phyloP scores from a whole-genome alignment of 2,797 vertebrate genomes.

The Sebastes dallii region DNA sequence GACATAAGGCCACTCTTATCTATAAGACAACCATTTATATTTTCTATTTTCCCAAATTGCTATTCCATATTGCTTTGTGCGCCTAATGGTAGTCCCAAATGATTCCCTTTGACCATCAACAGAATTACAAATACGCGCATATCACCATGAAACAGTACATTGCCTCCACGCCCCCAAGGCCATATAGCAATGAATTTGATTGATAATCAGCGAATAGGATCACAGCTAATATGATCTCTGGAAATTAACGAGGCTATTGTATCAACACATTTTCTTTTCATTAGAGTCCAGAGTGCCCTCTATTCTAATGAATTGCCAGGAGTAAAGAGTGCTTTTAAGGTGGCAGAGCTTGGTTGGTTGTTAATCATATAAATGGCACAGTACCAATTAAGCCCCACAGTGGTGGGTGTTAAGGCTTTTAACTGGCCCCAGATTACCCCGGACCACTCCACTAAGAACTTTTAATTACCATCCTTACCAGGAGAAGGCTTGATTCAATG shows the following conservation, averaged over 20 bases:
- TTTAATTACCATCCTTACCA: slow-evolving; percentile 69
- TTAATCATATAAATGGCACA: slow-evolving; percentile 78
- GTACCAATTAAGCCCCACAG: slow-evolving; percentile 71
- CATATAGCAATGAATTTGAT: slow-evolving; percentile 62
- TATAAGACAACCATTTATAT: slow-evolving; percentile 24
- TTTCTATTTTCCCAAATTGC: slow-evolving; percentile 44
- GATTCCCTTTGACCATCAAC: slow-evolving; percentile 58
- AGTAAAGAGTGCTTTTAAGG: slow-evolving; percentile 68
- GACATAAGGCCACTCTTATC: background rate
- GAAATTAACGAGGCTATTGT: slow-evolving; percentile 72
- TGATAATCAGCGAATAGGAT: slow-evolving; percentile 70
- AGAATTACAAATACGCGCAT: slow-evolving; percentile 67
- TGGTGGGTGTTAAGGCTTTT: slow-evolving; percentile 65
- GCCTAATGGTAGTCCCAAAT: slow-evolving; percentile 25
- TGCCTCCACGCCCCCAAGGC: slow-evolving; percentile 51
- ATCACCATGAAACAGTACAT: slow-evolving; percentile 69
- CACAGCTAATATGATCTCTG: slow-evolving; percentile 65
- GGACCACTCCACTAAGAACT: slow-evolving; percentile 65
- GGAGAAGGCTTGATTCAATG: slow-evolving; percentile 52
- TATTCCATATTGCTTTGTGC: slow-evolving; percentile 12
- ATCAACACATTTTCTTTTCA: slow-evolving; percentile 79
- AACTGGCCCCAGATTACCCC: slow-evolving; percentile 69
- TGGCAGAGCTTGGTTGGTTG: slow-evolving; percentile 60
- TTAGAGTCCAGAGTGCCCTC: slow-evolving; percentile 64
- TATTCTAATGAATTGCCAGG: slow-evolving; percentile 71